A percentile compares a stretch with the other conserved stretches of the same genome.
Evolutionary conservation across 1,140 invertebrate genomes (phyloP).

Genomic region (Drosophila truncata): DNA sequence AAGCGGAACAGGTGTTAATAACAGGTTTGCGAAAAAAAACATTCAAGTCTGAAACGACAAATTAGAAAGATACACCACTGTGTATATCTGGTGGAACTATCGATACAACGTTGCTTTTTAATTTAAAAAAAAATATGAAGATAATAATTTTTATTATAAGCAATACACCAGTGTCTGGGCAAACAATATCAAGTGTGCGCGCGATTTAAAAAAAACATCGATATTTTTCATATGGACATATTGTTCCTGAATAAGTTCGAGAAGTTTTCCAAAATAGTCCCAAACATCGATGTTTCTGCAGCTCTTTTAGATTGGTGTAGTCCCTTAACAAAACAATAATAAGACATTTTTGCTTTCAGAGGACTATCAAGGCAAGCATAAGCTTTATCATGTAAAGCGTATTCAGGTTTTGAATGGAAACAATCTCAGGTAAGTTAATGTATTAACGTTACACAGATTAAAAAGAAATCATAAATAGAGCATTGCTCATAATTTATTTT

Average conservation of each 20-base stretch:
- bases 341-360: slow-evolving; percentile 76
- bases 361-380: slow-evolving; percentile 90
- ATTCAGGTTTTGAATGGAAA: slow-evolving; percentile 69
- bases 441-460: not conserved
- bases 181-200: slow-evolving; percentile 14
- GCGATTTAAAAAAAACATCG: no score
- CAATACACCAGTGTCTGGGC: slow-evolving; percentile 1
- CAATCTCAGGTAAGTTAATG: slow-evolving; percentile 67
- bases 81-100: no score
- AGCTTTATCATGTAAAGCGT: slow-evolving; percentile 89
- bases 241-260: no score
- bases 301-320: not conserved
- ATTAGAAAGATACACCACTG: not conserved
- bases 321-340: not conserved
- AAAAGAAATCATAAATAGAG: not conserved
- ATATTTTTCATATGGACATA: no score
- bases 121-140: no score
- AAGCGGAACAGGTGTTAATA: slow-evolving; percentile 92
- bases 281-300: no score
- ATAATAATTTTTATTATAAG: no score
- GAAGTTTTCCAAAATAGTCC: no score
- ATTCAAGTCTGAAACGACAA: not conserved
- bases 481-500: not conserved
- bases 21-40: slow-evolving; percentile 72
- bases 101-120: no score